phyloP scores from a whole-genome alignment of 2,888 invertebrate genomes.

The Halictus quadricinctus region DNA sequence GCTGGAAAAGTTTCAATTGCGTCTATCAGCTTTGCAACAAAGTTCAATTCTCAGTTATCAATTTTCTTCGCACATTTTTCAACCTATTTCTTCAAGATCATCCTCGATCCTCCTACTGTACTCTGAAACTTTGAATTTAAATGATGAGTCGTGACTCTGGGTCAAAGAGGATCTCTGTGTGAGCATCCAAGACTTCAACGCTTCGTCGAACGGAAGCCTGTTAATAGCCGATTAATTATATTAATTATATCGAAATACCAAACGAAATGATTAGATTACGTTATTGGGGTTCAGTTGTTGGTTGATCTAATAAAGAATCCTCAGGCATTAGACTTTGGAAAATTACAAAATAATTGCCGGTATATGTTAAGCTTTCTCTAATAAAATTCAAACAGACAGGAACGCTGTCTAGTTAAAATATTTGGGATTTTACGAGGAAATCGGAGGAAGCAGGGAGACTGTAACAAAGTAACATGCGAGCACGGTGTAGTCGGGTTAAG shows the following conservation, averaged over 20 bases:
- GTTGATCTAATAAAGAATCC: not conserved
- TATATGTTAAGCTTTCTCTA: not conserved
- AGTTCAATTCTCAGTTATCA: not conserved
- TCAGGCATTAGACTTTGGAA: not conserved
- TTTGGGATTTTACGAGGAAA: not conserved
- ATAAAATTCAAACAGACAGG: not conserved
- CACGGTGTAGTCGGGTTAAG: conserved; percentile 15
- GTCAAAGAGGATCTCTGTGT: no score
- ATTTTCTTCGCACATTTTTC: not conserved
- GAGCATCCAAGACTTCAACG: no score
- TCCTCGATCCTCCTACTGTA: not conserved
- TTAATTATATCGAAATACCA: no score
- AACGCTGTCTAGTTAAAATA: not conserved
- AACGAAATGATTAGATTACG: not conserved
- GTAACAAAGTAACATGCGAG: conserved; percentile 8
- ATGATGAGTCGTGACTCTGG: no score
- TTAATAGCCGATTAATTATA: no score
- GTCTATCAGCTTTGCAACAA: not conserved
- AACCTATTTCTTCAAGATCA: not conserved
- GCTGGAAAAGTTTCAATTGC: not conserved
- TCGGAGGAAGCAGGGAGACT: not conserved
- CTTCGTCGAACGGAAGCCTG: no score
- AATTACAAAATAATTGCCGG: not conserved
- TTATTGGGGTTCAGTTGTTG: no score
- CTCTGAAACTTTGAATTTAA: no score